Evolutionary conservation across 2,113 vertebrate genomes (phyloP).

Genomic region (Corythoichthys intestinalis): DNA sequence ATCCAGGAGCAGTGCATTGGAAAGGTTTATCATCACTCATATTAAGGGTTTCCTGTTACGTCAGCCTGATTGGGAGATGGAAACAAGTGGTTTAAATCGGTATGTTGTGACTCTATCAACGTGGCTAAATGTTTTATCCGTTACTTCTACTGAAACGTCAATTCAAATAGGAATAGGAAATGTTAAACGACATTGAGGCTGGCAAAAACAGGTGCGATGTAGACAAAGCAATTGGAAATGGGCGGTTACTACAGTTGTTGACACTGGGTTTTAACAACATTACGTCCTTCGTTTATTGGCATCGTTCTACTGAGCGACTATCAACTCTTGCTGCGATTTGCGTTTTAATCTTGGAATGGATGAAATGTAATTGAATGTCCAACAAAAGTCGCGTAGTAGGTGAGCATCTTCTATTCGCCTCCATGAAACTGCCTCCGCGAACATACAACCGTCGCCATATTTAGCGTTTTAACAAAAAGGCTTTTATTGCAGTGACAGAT

Average conservation of each 20-base stretch:
- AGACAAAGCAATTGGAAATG: constrained; percentile 53
- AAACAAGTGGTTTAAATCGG: background rate
- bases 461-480: constrained; percentile 40
- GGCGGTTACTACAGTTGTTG: constrained; percentile 60
- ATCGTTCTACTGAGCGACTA: background rate
- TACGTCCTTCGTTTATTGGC: background rate
- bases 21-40: constrained; percentile 99
- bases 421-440: constrained; percentile 46
- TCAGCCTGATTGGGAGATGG: constrained; percentile 71
- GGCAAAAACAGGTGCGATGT: background rate
- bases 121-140: background rate
- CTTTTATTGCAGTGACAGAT: constrained; percentile 12
- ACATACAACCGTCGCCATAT: constrained; percentile 69
- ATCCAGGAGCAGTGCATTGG: constrained; percentile 97
- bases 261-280: constrained; percentile 32
- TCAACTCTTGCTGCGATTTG: background rate
- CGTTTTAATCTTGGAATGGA: too few relatives aligned
- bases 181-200: background rate
- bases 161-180: background rate
- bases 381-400: background rate
- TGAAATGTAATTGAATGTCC: background rate
- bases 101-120: background rate
- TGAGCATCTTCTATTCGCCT: constrained; percentile 22
- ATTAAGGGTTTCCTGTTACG: constrained; percentile 89
- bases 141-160: background rate